These are phyloP conservation scores for Poeciliopsis infans DNA, from an alignment of 2,797 vertebrate species.

Conservation along the genomic window DNA sequence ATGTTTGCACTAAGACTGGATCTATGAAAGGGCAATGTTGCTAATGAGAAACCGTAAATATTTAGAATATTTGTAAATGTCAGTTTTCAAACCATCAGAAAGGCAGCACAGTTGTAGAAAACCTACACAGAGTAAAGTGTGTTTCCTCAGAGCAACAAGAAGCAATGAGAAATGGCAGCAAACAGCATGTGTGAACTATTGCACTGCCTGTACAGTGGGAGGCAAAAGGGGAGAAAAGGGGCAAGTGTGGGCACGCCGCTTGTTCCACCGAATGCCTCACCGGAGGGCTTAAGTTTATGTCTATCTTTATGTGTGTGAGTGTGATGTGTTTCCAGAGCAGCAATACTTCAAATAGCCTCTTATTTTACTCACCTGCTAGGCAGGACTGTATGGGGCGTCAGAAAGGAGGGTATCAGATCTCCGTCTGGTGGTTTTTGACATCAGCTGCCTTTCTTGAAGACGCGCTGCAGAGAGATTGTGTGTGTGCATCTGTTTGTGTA, in stretches of 20 bases:
- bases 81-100: background rate
- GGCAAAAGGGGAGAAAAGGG: constrained; percentile 48
- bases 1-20: background rate
- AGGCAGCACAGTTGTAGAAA: background rate
- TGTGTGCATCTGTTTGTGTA: background rate
- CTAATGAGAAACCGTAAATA: background rate
- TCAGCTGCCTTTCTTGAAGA: constrained; percentile 56
- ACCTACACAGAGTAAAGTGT: background rate
- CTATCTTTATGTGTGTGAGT: constrained; percentile 18
- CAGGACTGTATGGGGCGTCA: constrained; percentile 21
- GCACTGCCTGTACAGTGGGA: constrained; percentile 48
- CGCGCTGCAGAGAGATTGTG: constrained; percentile 16
- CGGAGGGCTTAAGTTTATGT: constrained; percentile 59
- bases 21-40: background rate
- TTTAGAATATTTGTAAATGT: background rate
- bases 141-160: constrained; percentile 19
- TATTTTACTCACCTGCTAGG: constrained; percentile 38
- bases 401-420: constrained; percentile 59
- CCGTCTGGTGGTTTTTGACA: constrained; percentile 53
- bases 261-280: constrained; percentile 68
- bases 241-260: constrained; percentile 75
- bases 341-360: constrained; percentile 34
- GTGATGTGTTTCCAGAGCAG: constrained; percentile 27
- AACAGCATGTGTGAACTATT: constrained; percentile 58
- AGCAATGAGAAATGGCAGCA: constrained; percentile 27